Base-by-base conservation (phyloP, 2,113 vertebrate genomes). In the Passer domesticus region DNA sequence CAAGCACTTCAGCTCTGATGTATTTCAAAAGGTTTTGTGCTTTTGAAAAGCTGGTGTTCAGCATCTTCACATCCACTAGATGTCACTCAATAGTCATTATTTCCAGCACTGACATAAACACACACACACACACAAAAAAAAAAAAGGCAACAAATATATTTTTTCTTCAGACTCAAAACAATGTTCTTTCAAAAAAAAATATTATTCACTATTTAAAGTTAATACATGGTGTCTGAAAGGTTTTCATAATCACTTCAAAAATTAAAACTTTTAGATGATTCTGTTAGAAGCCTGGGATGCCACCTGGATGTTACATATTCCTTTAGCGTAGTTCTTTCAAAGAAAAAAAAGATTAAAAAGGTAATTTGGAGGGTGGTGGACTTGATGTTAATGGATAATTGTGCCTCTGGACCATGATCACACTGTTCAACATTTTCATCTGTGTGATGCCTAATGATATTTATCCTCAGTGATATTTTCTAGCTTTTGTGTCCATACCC, bases 71-170 rank as follows among this genome's bases (percentile, higher is more conserved):
- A 46, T 76, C 98, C 97, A 97, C 97, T 97, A 98, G 98, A 97
- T 98, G 98, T 97, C 98, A 96, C 94, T 95, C 82, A 89, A 77
- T 27, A 96, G 88, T 95, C 89, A 95, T 56, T 46, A 78, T 92
- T 89, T 14, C 28, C 63, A 87, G 6, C 55, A 39, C 3, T 55
- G 20, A 41, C 39, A 80, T 6, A 44, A 35, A 78, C n/a, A 27
- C 11, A 21, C 5, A 24, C 30, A 49, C 16, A 35, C n/a, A n/a
- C 17, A 6, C 12, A 41, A 2, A n/a, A 19, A 6, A 24, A 66
- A 33, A n/a, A 25, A 44, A 17, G 31, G 44, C 22, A 23, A 41
- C 8, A 55, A 59, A 63, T 59, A 25, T 7, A 3, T 28, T 91
- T 41, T 41, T 88, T 12, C 4, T 90, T 87, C 46, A 75, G 21